Evolutionary conservation across 1,140 invertebrate species (phyloP).

Genomic region (Hyles euphorbiae): DNA sequence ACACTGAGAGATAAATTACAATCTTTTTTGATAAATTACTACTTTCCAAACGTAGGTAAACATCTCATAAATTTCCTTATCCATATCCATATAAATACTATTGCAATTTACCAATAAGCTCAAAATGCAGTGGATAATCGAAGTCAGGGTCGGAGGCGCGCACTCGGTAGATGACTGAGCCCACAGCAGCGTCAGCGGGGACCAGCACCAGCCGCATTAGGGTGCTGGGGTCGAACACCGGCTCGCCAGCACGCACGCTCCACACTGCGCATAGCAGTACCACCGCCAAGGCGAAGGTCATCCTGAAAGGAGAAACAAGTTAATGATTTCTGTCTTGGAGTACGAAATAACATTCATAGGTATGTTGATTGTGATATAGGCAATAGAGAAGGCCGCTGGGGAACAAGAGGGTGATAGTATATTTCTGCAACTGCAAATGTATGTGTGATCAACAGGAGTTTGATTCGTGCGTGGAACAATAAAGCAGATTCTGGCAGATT

Average conservation of each 20-base stretch:
- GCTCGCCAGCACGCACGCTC: conserved; percentile 75
- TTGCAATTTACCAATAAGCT: conserved; percentile 79
- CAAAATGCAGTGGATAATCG: conserved; percentile 89
- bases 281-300: conserved; percentile 58
- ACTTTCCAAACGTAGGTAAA: no score
- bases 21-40: no score
- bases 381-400: no score
- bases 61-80: no score
- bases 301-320: conserved; percentile 40
- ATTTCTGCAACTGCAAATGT: no score
- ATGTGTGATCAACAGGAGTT: no score
- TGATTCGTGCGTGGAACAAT: no score
- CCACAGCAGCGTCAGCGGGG: conserved; percentile 86
- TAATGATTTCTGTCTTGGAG: background rate
- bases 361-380: background rate
- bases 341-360: background rate
- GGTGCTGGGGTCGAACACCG: conserved; percentile 87
- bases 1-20: no score
- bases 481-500: no score
- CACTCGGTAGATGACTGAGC: conserved; percentile 89
- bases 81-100: no score
- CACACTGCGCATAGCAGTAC: conserved; percentile 43
- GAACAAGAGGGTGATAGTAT: no score
- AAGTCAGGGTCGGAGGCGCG: conserved; percentile 91
- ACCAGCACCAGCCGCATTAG: conserved; percentile 87